Conservation (phyloP, 2,888 invertebrate species). For the Caenorhabditis afra region DNA sequence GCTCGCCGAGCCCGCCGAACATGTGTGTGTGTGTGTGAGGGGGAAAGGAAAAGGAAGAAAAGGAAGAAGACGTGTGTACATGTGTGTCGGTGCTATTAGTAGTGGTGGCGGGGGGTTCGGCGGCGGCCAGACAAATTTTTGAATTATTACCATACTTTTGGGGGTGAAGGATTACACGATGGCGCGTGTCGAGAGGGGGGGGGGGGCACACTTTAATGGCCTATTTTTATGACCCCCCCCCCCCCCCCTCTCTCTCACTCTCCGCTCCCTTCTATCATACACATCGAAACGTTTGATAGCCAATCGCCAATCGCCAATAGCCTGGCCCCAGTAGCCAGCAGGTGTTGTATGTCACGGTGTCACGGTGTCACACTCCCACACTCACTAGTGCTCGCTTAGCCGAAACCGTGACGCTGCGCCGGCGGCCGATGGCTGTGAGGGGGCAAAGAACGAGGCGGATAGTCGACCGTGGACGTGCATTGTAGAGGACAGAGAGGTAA, state of each 20-base stretch:
- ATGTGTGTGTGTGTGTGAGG: slow-evolving; percentile 26
- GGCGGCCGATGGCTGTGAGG: neutral
- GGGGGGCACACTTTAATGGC: neutral
- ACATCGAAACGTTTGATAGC: too few species aligned
- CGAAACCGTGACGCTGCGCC: slow-evolving; percentile 41
- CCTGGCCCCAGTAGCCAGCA: too few species aligned
- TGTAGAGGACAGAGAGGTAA: slow-evolving; percentile 14
- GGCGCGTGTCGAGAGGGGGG: too few species aligned
- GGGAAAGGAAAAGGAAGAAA: slow-evolving; percentile 7
- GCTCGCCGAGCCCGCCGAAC: slow-evolving; percentile 2
- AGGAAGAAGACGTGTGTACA: slow-evolving; percentile 18
- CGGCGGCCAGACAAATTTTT: slow-evolving; percentile 35
- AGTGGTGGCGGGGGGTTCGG: neutral
- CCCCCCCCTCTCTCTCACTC: slow-evolving; percentile 14
- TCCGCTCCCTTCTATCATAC: neutral
- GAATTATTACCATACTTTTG: slow-evolving; percentile 52
- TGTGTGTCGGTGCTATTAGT: neutral
- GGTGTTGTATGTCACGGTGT: too few species aligned
- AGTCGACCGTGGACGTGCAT: slow-evolving; percentile 61
- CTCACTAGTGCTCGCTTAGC: slow-evolving; percentile 54
- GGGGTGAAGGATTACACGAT: slow-evolving; percentile 22
- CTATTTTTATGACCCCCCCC: slow-evolving; percentile 23
- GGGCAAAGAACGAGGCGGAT: slow-evolving; percentile 52
- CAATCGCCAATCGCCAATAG: too few species aligned
- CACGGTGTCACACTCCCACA: neutral